Percentiles rank a stretch among this genome's conserved stretches.
Evolutionary conservation across 1,140 invertebrate genomes (phyloP).

Genomic region (Ditylenchus dipsaci): DNA sequence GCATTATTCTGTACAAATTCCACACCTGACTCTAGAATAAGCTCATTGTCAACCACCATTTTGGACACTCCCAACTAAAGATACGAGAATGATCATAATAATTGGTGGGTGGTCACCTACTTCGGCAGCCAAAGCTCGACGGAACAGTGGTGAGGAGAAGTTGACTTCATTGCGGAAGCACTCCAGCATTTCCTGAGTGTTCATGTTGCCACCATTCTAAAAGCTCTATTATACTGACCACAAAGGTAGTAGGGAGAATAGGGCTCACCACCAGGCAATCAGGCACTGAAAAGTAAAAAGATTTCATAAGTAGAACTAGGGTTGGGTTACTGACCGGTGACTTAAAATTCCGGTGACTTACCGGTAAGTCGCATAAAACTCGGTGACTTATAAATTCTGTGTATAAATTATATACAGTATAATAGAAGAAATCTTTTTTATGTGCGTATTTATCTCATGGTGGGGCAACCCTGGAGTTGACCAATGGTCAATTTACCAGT

Average conservation of each 20-base stretch:
- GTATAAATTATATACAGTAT: too few relatives aligned
- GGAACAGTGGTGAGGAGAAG: constrained; percentile 51
- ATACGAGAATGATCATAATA: neutral
- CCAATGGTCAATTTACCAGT: too few relatives aligned
- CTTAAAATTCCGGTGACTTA: too few relatives aligned
- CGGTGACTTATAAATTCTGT: too few relatives aligned
- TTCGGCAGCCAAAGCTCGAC: constrained; percentile 50
- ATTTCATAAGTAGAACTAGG: neutral
- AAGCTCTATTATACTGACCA: constrained; percentile 7
- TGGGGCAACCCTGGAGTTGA: too few relatives aligned
- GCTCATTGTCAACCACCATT: constrained; percentile 55
- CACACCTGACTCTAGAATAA: constrained; percentile 41
- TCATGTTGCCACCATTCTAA: constrained; percentile 46
- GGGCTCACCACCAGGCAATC: constrained; percentile 35
- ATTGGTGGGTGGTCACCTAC: constrained; percentile 12
- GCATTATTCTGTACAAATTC: constrained; percentile 46
- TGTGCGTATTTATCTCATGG: too few relatives aligned
- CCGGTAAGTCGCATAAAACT: too few relatives aligned
- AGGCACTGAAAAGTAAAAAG: constrained; percentile 10
- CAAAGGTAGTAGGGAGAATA: neutral
- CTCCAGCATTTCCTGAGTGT: constrained; percentile 34
- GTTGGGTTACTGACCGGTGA: too few relatives aligned
- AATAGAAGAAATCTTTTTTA: too few relatives aligned
- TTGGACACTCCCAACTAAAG: constrained; percentile 56
- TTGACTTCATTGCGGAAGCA: constrained; percentile 55